A percentile compares a stretch with the other conserved stretches of the same genome.
phyloP scores from a whole-genome alignment of 2,113 vertebrate genomes.

The Ammodramus savannarum region DNA sequence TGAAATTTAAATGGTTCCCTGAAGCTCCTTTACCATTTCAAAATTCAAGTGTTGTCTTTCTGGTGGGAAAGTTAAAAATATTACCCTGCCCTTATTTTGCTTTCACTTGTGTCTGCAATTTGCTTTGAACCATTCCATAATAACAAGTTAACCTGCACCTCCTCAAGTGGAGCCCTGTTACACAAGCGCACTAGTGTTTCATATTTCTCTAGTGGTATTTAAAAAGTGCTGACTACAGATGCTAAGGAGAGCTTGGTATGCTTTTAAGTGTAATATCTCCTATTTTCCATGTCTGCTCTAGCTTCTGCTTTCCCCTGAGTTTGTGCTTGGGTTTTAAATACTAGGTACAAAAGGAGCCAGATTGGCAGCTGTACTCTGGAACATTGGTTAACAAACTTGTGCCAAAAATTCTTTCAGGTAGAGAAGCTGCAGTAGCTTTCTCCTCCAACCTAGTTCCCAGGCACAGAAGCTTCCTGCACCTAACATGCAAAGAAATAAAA shows the following conservation, averaged over 20 bases:
- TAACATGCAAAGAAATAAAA: neutral
- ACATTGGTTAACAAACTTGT: neutral
- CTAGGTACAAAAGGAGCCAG: neutral
- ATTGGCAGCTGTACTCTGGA: neutral
- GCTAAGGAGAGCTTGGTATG: neutral
- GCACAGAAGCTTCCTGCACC: neutral
- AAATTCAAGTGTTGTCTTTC: neutral
- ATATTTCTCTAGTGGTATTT: neutral
- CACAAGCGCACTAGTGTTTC: neutral
- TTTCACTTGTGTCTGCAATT: constrained; percentile 30
- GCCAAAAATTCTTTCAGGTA: neutral
- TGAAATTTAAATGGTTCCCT: neutral
- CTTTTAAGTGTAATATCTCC: neutral
- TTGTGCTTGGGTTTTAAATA: neutral
- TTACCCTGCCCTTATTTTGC: neutral
- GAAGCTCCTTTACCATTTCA: neutral
- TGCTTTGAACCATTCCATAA: constrained; percentile 9
- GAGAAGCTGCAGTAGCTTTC: neutral
- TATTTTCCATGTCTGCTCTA: neutral
- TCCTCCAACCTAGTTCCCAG: neutral
- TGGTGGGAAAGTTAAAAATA: neutral
- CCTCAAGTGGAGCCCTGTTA: neutral
- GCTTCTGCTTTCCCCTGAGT: neutral
- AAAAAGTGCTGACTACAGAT: neutral
- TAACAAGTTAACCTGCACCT: neutral